Evolutionary conservation across 2,113 vertebrate species (phyloP).

Genomic region (Odobenus rosmarus): DNA sequence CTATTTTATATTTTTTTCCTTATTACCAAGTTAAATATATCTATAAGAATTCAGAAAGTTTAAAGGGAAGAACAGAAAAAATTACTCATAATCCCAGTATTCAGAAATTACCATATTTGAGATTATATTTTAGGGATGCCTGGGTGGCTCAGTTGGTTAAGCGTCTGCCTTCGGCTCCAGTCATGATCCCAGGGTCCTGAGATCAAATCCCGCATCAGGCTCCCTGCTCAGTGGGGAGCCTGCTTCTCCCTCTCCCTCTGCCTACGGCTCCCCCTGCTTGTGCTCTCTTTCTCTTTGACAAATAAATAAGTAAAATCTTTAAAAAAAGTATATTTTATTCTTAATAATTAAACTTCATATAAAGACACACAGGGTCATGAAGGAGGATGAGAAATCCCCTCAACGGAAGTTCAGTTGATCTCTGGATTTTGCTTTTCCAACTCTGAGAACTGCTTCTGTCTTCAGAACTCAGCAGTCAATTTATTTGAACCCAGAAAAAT

Average conservation of each 20-base stretch:
- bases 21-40: background rate
- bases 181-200: background rate
- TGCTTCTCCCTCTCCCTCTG: background rate
- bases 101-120: background rate
- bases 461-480: background rate
- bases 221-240: background rate
- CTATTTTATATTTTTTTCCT: background rate
- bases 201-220: background rate
- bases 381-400: background rate
- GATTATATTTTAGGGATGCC: background rate
- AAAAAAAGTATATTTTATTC: background rate
- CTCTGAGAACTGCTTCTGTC: background rate
- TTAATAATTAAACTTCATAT: background rate
- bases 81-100: background rate
- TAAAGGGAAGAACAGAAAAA: background rate
- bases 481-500: background rate
- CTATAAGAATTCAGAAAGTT: background rate
- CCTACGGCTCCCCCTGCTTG: background rate
- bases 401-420: accelerated
- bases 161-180: too few species aligned
- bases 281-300: background rate
- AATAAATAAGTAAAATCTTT: background rate
- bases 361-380: background rate
- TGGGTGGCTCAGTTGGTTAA: background rate
- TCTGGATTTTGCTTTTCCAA: background rate